Percentiles rank a stretch among this genome's conserved stretches.
Conservation (phyloP, 2,113 vertebrate species). For the Amphiprion percula region DNA sequence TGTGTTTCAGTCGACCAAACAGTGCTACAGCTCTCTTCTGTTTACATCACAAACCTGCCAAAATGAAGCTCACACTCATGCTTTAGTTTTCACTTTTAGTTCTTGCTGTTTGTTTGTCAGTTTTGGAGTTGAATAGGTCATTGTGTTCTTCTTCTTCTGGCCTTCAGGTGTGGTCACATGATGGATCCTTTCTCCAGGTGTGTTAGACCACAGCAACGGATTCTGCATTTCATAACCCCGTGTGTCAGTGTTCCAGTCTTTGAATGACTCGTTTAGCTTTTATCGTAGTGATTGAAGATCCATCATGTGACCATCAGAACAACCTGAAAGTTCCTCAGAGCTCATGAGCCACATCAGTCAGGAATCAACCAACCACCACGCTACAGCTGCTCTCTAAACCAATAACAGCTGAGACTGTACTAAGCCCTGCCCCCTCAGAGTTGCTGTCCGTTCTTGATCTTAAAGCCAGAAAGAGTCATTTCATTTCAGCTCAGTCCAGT, state of each 20-base stretch:
- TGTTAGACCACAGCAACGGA: neutral
- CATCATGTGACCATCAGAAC: neutral
- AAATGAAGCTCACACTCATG: constrained; percentile 65
- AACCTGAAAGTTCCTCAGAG: no score
- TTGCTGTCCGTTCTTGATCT: no score
- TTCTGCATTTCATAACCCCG: neutral
- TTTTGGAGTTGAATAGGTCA: neutral
- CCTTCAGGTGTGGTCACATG: constrained; percentile 13
- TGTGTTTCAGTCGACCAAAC: neutral
- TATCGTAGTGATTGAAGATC: no score
- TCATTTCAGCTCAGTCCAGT: no score
- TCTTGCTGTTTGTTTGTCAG: neutral
- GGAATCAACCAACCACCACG: no score
- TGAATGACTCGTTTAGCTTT: neutral
- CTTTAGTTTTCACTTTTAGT: neutral
- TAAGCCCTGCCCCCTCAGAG: no score
- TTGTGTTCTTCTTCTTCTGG: neutral
- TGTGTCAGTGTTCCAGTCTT: neutral
- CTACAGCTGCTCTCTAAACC: no score
- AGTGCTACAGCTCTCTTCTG: constrained; percentile 47
- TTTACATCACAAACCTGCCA: constrained; percentile 82
- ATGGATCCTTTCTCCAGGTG: neutral
- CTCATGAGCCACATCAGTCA: no score
- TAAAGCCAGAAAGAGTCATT: no score
- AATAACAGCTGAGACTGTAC: no score